phyloP scores from a whole-genome alignment of 2,113 vertebrate species.

The Otis tarda region DNA sequence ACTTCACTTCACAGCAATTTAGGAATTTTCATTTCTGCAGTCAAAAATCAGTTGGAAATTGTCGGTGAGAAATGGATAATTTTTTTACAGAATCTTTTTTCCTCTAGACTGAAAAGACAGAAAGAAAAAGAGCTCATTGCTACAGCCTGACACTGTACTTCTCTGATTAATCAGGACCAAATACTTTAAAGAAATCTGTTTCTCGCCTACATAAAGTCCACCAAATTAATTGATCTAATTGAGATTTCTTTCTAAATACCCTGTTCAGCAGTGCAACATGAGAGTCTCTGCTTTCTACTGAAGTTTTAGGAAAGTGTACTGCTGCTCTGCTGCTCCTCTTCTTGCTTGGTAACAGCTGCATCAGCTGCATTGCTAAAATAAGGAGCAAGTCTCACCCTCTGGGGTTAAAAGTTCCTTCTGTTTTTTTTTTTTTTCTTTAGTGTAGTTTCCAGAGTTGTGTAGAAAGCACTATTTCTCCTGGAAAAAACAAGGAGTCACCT shows the following conservation, averaged over 20 bases:
- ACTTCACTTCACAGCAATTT: not conserved
- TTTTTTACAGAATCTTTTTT: not conserved
- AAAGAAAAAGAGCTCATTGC: not conserved
- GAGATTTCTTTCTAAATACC: not conserved
- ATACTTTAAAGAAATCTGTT: not conserved
- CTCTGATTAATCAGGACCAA: not conserved
- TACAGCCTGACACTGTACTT: not conserved
- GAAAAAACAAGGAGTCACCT: not conserved
- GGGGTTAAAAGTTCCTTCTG: not conserved
- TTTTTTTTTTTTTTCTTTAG: not conserved
- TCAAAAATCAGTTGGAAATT: not conserved
- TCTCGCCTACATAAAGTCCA: not conserved
- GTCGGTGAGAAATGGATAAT: not conserved
- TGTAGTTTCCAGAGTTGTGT: not conserved
- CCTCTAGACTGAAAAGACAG: not conserved
- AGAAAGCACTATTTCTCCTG: not conserved
- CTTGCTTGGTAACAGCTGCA: not conserved
- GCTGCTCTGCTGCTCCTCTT: not conserved
- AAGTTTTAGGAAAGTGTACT: not conserved
- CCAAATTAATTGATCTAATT: not conserved
- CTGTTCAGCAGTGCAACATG: not conserved
- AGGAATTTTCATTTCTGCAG: not conserved
- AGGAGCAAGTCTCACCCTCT: not conserved
- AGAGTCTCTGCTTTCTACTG: not conserved
- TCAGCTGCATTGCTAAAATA: not conserved